Conservation (phyloP, 2,888 invertebrate genomes). For the Tenthredo mesomela region DNA sequence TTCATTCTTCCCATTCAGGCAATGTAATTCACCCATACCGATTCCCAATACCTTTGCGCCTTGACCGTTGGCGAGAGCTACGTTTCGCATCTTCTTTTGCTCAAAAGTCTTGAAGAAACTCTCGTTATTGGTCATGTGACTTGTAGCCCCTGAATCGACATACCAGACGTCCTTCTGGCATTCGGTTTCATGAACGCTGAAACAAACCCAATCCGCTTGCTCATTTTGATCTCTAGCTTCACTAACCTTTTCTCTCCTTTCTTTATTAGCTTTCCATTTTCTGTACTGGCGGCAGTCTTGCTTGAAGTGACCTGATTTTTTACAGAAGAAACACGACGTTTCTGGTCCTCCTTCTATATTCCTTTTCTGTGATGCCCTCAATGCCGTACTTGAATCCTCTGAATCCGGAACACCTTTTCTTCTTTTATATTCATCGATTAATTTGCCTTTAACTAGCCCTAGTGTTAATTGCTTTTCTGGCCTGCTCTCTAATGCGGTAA, state of each 20-base stretch:
- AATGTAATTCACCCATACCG: slow-evolving; percentile 56
- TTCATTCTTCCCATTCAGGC: slow-evolving; percentile 23
- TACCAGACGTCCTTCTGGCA: slow-evolving; percentile 52
- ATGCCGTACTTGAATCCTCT: too few species aligned
- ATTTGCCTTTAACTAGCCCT: too few species aligned
- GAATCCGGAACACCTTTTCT: too few species aligned
- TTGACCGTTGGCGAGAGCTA: slow-evolving; percentile 56
- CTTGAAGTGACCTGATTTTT: too few species aligned
- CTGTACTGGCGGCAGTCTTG: slow-evolving; percentile 56
- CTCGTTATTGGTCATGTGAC: slow-evolving; percentile 59
- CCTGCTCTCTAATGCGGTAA: too few species aligned
- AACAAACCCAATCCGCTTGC: neutral
- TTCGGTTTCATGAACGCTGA: slow-evolving; percentile 5
- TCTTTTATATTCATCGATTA: too few species aligned
- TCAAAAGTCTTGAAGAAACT: slow-evolving; percentile 55
- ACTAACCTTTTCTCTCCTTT: slow-evolving; percentile 36
- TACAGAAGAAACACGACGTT: too few species aligned
- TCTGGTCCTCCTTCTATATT: too few species aligned
- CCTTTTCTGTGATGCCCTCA: too few species aligned
- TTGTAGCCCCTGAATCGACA: slow-evolving; percentile 60
- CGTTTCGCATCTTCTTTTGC: slow-evolving; percentile 39
- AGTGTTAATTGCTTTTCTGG: too few species aligned
- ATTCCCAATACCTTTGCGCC: slow-evolving; percentile 56
- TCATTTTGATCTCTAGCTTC: slow-evolving; percentile 29
- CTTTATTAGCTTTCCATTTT: slow-evolving; percentile 55